phyloP scores from a whole-genome alignment of 1,140 invertebrate genomes.

The Lucilia sericata region DNA sequence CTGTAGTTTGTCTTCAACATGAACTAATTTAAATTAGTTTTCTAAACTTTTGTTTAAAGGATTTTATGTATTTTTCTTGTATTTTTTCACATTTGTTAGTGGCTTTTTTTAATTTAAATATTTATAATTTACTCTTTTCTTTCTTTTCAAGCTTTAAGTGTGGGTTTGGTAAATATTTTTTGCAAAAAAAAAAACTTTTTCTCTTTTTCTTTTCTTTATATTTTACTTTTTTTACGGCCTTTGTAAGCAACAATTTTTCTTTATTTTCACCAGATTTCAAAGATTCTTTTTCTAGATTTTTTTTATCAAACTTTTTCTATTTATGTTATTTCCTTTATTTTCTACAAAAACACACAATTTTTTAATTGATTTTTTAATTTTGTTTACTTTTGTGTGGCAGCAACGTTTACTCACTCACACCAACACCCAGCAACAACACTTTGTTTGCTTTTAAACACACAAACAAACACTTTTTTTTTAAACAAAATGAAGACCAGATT shows the following conservation, averaged over 20 bases:
- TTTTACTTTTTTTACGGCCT: not conserved
- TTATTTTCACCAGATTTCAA: not conserved
- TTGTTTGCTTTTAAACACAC: not conserved
- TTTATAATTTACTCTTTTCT: too few relatives aligned
- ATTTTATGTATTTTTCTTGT: not conserved
- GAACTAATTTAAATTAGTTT: too few relatives aligned
- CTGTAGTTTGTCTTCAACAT: too few relatives aligned
- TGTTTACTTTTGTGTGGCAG: slow-evolving; percentile 2
- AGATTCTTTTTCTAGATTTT: not conserved
- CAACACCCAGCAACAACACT: not conserved
- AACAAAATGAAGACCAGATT: not conserved
- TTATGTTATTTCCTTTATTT: not conserved
- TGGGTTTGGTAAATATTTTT: not conserved
- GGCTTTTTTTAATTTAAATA: too few relatives aligned
- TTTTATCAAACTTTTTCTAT: not conserved
- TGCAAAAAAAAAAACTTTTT: not conserved
- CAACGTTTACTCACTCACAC: not conserved
- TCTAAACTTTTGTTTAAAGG: too few relatives aligned
- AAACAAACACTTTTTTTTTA: not conserved
- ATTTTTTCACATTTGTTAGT: not conserved
- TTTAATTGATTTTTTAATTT: slow-evolving; percentile 18
- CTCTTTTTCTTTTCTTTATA: not conserved
- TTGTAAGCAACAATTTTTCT: not conserved
- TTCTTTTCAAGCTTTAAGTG: too few relatives aligned
- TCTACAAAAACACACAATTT: not conserved